Base-by-base conservation (phyloP, 2,888 invertebrate species). In the Amorpha juglandis region DNA sequence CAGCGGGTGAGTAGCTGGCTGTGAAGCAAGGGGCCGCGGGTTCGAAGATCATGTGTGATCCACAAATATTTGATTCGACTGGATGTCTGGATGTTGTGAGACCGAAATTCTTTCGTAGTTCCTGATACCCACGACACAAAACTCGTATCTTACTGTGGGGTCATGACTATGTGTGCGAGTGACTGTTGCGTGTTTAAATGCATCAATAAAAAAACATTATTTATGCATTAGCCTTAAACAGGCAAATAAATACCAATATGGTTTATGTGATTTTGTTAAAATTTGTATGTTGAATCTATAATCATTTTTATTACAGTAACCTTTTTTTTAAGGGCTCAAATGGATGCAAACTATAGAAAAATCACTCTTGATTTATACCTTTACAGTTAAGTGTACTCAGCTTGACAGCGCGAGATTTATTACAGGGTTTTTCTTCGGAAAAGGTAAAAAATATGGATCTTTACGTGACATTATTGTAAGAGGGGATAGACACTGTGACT, bases 341-440 rank as follows among this genome's bases (percentile, higher is more conserved):
- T 80, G 74, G 80, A 80, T 83, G 78, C 80, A 82, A 86, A 87
- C 81, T 88, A 78, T 81, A 67, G 66, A 65, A 70, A 74, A 77
- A 58, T 58, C 58, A 58, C 78, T 74, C 83, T 83, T 87, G 89
- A 90, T 88, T 88, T 89, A 88, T 89, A 84, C 81, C 77, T 81
- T 83, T 77, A 83, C 79, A 69, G 76, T 78, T 77, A 80, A 87
- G 82, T 84, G 81, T 86, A 84, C 81, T 83, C 82, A 75, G 81
- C 84, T 83, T 87, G 90, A 89, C 89, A 87, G 86, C 78, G 64
- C 73, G 78, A 86, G 88, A 90, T 89, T 88, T 89, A 90, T 86
- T 77, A 73, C 77, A 69, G 74, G 78, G 83, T 87, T 89, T 89
- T 89, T 88, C 74, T 71, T 76, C 76, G 69, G 74, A 73, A 74